phyloP scores from a whole-genome alignment of 1,140 invertebrate species.

The Laupala kohalensis region DNA sequence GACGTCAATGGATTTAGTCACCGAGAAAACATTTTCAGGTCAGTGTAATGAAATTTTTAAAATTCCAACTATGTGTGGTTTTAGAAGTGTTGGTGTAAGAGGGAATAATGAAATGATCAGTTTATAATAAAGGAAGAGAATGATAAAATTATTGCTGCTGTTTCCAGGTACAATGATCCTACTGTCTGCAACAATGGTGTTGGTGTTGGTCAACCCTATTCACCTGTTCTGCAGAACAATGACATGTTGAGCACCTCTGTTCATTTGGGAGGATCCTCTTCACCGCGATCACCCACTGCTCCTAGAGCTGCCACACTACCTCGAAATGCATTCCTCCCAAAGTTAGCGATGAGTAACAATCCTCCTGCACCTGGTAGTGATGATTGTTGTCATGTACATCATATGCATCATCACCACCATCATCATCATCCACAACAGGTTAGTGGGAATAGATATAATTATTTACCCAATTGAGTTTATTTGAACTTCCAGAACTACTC shows the following conservation, averaged over 20 bases:
- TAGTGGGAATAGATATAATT: neutral
- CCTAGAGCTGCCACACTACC: conserved; percentile 52
- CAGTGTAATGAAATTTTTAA: neutral
- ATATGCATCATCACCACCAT: neutral
- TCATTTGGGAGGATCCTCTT: conserved; percentile 19
- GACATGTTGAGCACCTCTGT: neutral
- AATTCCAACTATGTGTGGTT: neutral
- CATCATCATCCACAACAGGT: neutral
- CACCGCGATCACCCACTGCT: conserved; percentile 34
- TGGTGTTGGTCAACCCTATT: neutral
- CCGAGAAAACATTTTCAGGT: conserved; percentile 27
- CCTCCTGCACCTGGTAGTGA: conserved; percentile 21
- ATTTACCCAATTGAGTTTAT: too few species aligned
- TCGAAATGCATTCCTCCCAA: conserved; percentile 47
- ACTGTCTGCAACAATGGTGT: conserved; percentile 20
- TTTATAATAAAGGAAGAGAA: neutral
- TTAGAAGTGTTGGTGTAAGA: neutral
- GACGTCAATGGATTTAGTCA: neutral
- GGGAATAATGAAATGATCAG: neutral
- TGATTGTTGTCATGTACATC: neutral
- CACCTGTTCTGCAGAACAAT: neutral
- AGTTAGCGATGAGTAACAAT: conserved; percentile 25
- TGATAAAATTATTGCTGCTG: conserved; percentile 2
- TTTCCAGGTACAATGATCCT: conserved; percentile 28
- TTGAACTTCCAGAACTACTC: too few species aligned